These are phyloP conservation scores for Alca torda DNA, from an alignment of 2,797 vertebrate genomes.

Conservation along the genomic window DNA sequence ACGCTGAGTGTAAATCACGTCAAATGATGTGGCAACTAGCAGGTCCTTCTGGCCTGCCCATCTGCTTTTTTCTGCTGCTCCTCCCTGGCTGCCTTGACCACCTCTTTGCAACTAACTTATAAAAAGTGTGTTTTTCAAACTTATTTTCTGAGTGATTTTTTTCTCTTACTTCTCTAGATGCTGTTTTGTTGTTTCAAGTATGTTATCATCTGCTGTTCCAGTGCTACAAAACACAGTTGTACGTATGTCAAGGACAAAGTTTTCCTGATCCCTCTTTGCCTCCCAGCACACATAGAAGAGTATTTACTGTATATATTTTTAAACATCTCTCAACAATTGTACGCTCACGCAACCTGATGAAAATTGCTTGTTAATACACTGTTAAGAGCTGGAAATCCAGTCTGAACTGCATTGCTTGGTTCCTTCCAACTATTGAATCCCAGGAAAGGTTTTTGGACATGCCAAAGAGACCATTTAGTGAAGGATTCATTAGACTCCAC, in stretches of 20 bases:
- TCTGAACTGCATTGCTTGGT: neutral
- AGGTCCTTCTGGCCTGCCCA: neutral
- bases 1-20: slow-evolving; percentile 30
- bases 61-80: slow-evolving; percentile 43
- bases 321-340: neutral
- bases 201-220: neutral
- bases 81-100: slow-evolving; percentile 16
- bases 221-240: neutral
- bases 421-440: neutral
- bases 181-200: neutral
- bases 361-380: neutral
- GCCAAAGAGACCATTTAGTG: neutral
- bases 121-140: slow-evolving; percentile 7
- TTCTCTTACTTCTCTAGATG: neutral
- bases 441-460: neutral
- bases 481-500: neutral
- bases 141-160: neutral
- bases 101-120: slow-evolving; percentile 35
- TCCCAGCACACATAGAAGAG: neutral
- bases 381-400: neutral
- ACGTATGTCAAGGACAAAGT: neutral
- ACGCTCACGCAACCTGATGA: neutral
- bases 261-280: neutral
- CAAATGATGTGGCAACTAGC: slow-evolving; percentile 24
- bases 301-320: neutral